Base-by-base conservation (phyloP, 2,113 vertebrate species). In the Phodopus roborovskii region DNA sequence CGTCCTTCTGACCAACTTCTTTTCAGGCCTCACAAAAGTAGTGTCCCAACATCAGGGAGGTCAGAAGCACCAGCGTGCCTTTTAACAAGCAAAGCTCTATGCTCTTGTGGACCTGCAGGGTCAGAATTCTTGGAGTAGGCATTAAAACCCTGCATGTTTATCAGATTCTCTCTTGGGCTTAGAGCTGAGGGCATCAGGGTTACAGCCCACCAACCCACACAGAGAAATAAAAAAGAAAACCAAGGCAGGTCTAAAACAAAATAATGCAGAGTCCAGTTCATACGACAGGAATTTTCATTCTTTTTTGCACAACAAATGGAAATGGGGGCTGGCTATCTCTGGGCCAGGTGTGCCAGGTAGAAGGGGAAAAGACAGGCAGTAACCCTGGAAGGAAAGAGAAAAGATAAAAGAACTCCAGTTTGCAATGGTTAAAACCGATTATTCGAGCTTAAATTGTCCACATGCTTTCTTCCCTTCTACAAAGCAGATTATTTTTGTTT, bases 241-340 rank as follows among this genome's bases (percentile, higher is more conserved):
- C 9, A 30, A 66, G 48, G 8, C 24, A 64, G 50, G 78, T 42
- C 24, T 36, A 82, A 48, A 11, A 6, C 68, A 53, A 19, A 92
- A 93, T 60, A 64, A 33, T 78, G 24, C 50, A 56, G 89, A 74
- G 42, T 92, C 91, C 78, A 92, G 88, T 50, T 92, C 71, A 19
- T 2, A 88, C 1, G 12, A 82, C n/a, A 82, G 90, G 77, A 78
- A 56, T 89, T 48, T 94, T 71, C 83, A 68, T 90, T 90, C 74
- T 84, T 89, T 94, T 56, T 30, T 90, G 42, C 68, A 64, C 89
- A 79, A 26, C 36, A 28, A 64, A 33, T 70, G 62, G 73, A 81
- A 85, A 66, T 68, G 19, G 77, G 60, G 60, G 8, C 82, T 30
- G 56, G 9, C 74, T 45, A 66, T 71, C 33, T 53, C 62, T 10